These are phyloP conservation scores for Phragmatobia fuliginosa DNA, from an alignment of 2,888 invertebrate species.

Conservation along the genomic window DNA sequence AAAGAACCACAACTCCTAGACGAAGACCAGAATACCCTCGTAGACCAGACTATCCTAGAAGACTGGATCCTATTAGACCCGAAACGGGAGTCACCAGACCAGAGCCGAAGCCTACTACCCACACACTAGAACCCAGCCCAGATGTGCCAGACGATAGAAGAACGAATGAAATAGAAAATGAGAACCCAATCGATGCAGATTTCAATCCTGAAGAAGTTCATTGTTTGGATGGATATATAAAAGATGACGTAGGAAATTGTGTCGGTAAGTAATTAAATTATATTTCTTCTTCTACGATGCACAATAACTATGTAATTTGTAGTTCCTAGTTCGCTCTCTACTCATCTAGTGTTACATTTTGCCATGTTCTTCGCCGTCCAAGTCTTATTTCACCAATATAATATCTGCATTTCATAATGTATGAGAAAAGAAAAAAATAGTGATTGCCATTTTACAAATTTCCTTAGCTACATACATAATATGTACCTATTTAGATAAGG, in stretches of 20 bases:
- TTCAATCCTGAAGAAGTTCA: conserved; percentile 69
- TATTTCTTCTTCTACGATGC: background rate
- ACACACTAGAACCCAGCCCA: conserved; percentile 25
- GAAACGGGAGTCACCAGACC: conserved; percentile 22
- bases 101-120: conserved; percentile 18
- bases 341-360: too few species aligned
- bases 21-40: conserved; percentile 31
- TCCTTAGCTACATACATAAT: background rate
- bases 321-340: too few species aligned
- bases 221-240: conserved; percentile 85
- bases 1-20: conserved; percentile 23
- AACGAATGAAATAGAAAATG: conserved; percentile 51
- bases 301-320: too few species aligned
- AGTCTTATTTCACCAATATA: background rate
- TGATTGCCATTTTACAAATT: background rate
- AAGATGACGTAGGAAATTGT: conserved; percentile 85
- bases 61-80: conserved; percentile 21
- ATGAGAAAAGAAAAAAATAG: background rate
- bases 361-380: too few species aligned
- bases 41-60: conserved; percentile 39
- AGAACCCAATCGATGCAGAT: conserved; percentile 24
- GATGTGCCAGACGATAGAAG: conserved; percentile 51
- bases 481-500: too few species aligned
- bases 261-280: conserved; percentile 77
- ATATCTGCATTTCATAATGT: background rate